A percentile compares a stretch with the other conserved stretches of the same genome.
These are phyloP conservation scores for Nomada lathburiana DNA, from an alignment of 2,888 invertebrate genomes.

Conservation along the genomic window DNA sequence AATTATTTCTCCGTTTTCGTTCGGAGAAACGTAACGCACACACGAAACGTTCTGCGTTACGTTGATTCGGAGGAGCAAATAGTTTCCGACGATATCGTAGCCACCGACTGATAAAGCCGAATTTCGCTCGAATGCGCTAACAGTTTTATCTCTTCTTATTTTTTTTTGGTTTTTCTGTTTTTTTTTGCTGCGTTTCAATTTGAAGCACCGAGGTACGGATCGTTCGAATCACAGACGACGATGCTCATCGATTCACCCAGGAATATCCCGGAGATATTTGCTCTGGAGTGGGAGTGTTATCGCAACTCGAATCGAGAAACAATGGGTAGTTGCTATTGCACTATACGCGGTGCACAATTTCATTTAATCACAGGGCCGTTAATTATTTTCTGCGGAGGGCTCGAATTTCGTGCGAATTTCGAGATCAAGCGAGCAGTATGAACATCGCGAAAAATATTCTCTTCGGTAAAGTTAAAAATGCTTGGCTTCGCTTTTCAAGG, in stretches of 20 bases:
- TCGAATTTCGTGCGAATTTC: too few relatives aligned
- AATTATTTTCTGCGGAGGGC: too few relatives aligned
- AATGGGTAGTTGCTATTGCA: constrained; percentile 6
- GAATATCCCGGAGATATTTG: constrained; percentile 11
- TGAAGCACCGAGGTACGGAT: constrained; percentile 12
- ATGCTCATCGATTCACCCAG: constrained; percentile 7
- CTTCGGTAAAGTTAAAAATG: too few relatives aligned
- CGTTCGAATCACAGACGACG: constrained; percentile 7
- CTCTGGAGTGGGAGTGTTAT: background rate
- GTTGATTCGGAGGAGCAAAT: constrained; percentile 19
- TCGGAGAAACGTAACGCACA: background rate
- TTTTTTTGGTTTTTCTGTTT: background rate
- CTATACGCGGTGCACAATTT: background rate
- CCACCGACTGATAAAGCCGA: background rate
- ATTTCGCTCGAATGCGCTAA: constrained; percentile 2
- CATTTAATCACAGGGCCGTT: background rate
- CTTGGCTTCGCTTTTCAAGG: too few relatives aligned
- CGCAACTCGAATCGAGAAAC: constrained; percentile 10
- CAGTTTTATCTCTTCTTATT: background rate
- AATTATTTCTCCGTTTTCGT: too few relatives aligned
- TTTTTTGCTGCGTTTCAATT: constrained; percentile 1
- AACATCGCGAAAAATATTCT: too few relatives aligned
- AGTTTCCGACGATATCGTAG: background rate
- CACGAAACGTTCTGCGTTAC: constrained; percentile 1
- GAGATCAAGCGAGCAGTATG: too few relatives aligned